Evolutionary conservation across 2,888 invertebrate species (phyloP), one percentile per base, ranked within the genome.

Genomic region (Hipparchia sbordonii): DNA sequence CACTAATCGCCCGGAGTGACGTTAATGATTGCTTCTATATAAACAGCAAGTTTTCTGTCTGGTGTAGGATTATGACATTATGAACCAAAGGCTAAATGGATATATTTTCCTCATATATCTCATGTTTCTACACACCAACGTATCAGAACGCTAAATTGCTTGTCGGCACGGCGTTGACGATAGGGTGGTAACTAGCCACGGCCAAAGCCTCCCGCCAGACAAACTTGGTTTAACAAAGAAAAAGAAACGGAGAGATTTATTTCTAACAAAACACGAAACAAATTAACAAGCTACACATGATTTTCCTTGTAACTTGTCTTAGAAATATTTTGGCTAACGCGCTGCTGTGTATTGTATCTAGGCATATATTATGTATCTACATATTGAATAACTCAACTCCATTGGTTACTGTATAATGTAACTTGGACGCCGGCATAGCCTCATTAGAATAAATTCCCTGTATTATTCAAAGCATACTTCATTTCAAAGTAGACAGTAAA

Each of bases 1-100:
- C 77, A 72, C 72, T 78, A 77, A 80, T 82, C 80, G 81, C 77
- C 80, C 75, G 76, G 75, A 74, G 77, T 78, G 75, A 78, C 77
- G 76, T 76, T 79, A 79, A 79, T 77, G 76, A 78, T 77, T 71
- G 69, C 33, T 60, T 60, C 59, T 60, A 33, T 60, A 39, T 33
- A 56, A 39, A 39, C 59, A 39, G 39, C 59, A 33, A 10, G 39
- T 48, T 6, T 48, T 48, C 6, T 48, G 48, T 6, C 48, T 6
- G 56, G 56, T 56, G n/a, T 56, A 13, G 56, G 56, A 56, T 56
- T 56, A 13, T 13, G 5, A 13, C n/a, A 56, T n/a, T 6, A 4
- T n/a, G 1, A 56, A 56, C n/a, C 56, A 13, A 5, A 56, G 4
- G 39, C n/a, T 13, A n/a, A 56, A n/a, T 3, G 5, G 56, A n/a